phyloP scores from a whole-genome alignment of 2,888 invertebrate genomes.

The Metopia argyrocephala region DNA sequence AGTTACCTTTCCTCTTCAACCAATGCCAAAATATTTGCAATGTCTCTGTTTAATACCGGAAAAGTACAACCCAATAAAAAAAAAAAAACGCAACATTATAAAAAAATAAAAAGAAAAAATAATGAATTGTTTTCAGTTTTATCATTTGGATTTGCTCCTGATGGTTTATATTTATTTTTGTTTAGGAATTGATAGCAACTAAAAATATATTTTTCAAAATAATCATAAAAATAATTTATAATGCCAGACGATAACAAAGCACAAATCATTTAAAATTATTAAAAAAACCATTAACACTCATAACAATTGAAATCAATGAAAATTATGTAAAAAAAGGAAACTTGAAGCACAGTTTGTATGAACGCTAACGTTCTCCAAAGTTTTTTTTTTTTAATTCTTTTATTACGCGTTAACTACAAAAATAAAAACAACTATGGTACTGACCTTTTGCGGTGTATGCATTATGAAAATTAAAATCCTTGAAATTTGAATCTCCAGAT shows the following conservation, averaged over 20 bases:
- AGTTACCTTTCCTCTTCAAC: too few relatives aligned
- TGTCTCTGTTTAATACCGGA: not conserved
- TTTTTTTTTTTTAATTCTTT: too few relatives aligned
- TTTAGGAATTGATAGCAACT: not conserved
- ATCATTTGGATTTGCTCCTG: not conserved
- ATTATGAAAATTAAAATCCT: conserved; percentile 40
- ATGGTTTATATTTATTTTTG: conserved; percentile 14
- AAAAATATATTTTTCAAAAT: not conserved
- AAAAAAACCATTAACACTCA: too few relatives aligned
- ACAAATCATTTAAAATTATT: not conserved
- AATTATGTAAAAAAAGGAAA: too few relatives aligned
- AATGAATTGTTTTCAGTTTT: not conserved
- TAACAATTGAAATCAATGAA: too few relatives aligned
- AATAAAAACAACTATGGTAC: conserved; percentile 17
- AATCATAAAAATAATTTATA: conserved; percentile 4
- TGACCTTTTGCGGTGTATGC: conserved; percentile 42
- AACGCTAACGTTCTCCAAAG: too few relatives aligned
- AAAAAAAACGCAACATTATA: not conserved
- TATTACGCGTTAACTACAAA: not conserved
- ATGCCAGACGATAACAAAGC: not conserved
- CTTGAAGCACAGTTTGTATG: too few relatives aligned
- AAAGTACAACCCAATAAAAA: not conserved
- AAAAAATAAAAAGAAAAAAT: too few relatives aligned
- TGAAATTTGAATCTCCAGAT: not conserved
- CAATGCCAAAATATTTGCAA: too few relatives aligned